Conservation (phyloP, 1,140 invertebrate genomes). For the Micrasema minimum region DNA sequence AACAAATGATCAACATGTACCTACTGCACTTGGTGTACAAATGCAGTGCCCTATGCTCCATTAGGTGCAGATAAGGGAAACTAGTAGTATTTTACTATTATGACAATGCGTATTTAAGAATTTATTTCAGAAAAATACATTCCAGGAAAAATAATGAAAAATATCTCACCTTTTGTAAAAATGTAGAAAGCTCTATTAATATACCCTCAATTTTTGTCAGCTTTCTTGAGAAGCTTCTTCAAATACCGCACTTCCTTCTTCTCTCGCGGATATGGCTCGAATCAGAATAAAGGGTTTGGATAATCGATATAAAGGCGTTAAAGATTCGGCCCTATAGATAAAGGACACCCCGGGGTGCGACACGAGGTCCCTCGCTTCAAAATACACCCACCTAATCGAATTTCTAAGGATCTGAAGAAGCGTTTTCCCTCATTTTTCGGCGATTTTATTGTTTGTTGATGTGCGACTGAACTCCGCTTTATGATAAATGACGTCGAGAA, state of each 20-base stretch:
- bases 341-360: slow-evolving; percentile 21
- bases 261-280: slow-evolving; percentile 14
- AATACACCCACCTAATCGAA: slow-evolving; percentile 19
- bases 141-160: too few species aligned
- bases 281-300: slow-evolving; percentile 30
- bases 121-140: too few species aligned
- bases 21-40: too few species aligned
- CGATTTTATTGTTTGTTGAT: slow-evolving; percentile 34
- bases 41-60: too few species aligned
- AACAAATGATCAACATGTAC: too few species aligned
- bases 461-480: not conserved
- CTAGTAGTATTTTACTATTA: too few species aligned
- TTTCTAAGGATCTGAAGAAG: slow-evolving; percentile 20
- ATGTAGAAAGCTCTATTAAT: not conserved
- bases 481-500: slow-evolving; percentile 18
- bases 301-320: slow-evolving; percentile 37
- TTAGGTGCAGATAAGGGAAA: too few species aligned
- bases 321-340: slow-evolving; percentile 34
- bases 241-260: slow-evolving; percentile 5
- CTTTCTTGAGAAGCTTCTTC: not conserved
- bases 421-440: slow-evolving; percentile 14
- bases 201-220: slow-evolving; percentile 2
- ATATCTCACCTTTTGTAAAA: not conserved
- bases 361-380: slow-evolving; percentile 13
- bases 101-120: too few species aligned